Evolutionary conservation across 2,888 invertebrate genomes (phyloP).

Genomic region (Oconnorella tubifera): DNA sequence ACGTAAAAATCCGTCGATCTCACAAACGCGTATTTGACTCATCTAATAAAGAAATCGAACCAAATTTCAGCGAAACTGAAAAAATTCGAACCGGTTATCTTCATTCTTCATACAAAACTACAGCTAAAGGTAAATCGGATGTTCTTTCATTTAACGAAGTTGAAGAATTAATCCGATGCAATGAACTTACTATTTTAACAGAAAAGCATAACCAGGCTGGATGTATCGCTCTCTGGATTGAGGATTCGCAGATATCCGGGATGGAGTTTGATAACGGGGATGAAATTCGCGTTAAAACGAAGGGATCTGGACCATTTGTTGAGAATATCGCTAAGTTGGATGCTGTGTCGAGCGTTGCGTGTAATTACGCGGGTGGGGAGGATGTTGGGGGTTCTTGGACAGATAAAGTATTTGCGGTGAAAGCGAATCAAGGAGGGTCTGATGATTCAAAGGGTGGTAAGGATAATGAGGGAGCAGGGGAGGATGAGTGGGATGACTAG

Average conservation of each 20-base stretch:
- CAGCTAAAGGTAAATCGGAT: slow-evolving; percentile 45
- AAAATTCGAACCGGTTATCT: slow-evolving; percentile 48
- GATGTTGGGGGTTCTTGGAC: slow-evolving; percentile 48
- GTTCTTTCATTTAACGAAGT: slow-evolving; percentile 37
- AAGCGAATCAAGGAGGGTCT: slow-evolving; percentile 32
- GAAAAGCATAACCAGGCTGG: slow-evolving; percentile 28
- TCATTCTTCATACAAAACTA: slow-evolving; percentile 47
- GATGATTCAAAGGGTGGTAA: slow-evolving; percentile 24
- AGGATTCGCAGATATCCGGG: slow-evolving; percentile 34
- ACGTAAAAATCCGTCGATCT: slow-evolving; percentile 38
- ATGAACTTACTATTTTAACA: slow-evolving; percentile 9
- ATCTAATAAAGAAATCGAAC: slow-evolving; percentile 45
- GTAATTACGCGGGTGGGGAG: slow-evolving; percentile 48
- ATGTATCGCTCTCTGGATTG: slow-evolving; percentile 40
- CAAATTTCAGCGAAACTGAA: slow-evolving; percentile 49
- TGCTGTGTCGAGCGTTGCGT: slow-evolving; percentile 35
- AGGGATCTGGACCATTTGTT: slow-evolving; percentile 43
- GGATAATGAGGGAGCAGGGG: slow-evolving; percentile 40
- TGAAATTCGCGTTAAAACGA: slow-evolving; percentile 41
- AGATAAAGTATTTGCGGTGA: slow-evolving; percentile 48
- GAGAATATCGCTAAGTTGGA: slow-evolving; percentile 42
- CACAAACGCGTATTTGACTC: slow-evolving; percentile 45
- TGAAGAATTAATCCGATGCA: slow-evolving; percentile 32
- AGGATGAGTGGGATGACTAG: slow-evolving; percentile 45
- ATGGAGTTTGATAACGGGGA: slow-evolving; percentile 41